Evolutionary conservation across 2,888 invertebrate genomes (phyloP).

Genomic region (Diadegma fenestrale): DNA sequence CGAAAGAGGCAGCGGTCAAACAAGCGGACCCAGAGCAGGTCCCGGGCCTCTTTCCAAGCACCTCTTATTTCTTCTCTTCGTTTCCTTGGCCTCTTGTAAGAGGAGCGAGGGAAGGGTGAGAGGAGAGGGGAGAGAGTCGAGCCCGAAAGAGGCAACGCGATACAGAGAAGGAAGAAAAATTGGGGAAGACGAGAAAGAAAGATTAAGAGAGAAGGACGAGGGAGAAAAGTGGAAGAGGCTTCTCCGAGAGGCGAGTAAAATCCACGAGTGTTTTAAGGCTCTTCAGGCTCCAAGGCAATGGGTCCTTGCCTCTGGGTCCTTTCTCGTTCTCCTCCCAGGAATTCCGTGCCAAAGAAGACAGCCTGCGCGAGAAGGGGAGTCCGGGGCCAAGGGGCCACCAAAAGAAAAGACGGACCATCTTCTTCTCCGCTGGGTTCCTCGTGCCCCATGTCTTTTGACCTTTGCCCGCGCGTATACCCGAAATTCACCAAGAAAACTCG

Average conservation of each 20-base stretch:
- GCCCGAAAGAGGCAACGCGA: conserved; percentile 39
- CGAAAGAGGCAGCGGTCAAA: conserved; percentile 62
- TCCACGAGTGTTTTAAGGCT: conserved; percentile 63
- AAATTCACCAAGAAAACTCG: conserved; percentile 63
- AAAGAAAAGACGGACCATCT: conserved; percentile 32
- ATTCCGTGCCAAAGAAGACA: conserved; percentile 44
- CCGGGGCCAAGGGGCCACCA: conserved; percentile 50
- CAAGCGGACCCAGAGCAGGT: conserved; percentile 66
- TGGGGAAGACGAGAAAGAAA: conserved; percentile 21
- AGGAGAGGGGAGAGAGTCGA: conserved; percentile 23
- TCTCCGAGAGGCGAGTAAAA: conserved; percentile 59
- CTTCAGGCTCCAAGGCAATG: conserved; percentile 59
- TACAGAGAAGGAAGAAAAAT: conserved; percentile 15
- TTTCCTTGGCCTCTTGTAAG: conserved; percentile 38
- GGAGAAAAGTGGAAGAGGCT: conserved; percentile 14
- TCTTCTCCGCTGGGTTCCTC: conserved; percentile 42
- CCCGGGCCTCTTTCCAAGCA: conserved; percentile 65
- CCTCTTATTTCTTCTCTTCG: conserved; percentile 63
- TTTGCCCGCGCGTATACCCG: conserved; percentile 65
- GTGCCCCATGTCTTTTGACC: conserved; percentile 60
- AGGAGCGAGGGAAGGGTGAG: conserved; percentile 15
- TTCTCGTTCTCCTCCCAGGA: conserved; percentile 54
- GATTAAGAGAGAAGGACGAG: conserved; percentile 13
- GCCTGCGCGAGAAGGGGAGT: conserved; percentile 51
- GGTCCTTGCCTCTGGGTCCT: conserved; percentile 66